Conservation (phyloP, 2,888 invertebrate genomes). For the Caenorhabditis angaria region DNA sequence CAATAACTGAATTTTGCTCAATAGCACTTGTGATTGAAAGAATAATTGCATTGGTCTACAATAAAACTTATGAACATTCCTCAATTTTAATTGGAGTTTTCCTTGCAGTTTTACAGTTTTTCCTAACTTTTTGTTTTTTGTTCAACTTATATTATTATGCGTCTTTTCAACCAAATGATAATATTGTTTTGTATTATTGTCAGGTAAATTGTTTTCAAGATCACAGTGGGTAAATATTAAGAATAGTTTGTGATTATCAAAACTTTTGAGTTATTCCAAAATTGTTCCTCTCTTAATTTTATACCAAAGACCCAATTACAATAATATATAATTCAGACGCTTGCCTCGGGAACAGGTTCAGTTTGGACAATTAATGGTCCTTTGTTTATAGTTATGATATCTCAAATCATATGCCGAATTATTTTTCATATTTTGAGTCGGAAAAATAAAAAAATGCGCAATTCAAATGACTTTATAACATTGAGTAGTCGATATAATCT, state of each 20-base stretch:
- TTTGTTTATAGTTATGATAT: constrained; percentile 21
- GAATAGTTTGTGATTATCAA: too few species aligned
- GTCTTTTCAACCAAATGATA: constrained; percentile 20
- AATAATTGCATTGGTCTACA: constrained; percentile 17
- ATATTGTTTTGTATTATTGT: constrained; percentile 31
- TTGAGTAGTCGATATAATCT: constrained; percentile 35
- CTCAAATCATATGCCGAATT: constrained; percentile 22
- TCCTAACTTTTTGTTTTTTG: constrained; percentile 29
- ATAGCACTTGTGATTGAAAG: constrained; percentile 27
- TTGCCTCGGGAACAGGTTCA: constrained; percentile 34
- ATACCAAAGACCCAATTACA: too few species aligned
- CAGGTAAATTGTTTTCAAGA: constrained; percentile 3
- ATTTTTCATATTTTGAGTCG: constrained; percentile 21
- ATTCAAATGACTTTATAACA: constrained; percentile 8
- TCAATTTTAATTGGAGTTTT: constrained; percentile 15
- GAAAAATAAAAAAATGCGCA: constrained; percentile 5
- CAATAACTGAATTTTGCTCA: constrained; percentile 27
- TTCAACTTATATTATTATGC: constrained; percentile 38
- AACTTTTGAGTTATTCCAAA: too few species aligned
- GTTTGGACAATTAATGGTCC: constrained; percentile 39
- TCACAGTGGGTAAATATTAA: too few species aligned
- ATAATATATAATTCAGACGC: constrained; percentile 11
- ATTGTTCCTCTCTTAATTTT: too few species aligned
- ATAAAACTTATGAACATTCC: constrained; percentile 25
- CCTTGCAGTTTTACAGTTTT: constrained; percentile 21